Conservation (phyloP, 2,797 vertebrate species). For the Pogoniulus pusillus region DNA sequence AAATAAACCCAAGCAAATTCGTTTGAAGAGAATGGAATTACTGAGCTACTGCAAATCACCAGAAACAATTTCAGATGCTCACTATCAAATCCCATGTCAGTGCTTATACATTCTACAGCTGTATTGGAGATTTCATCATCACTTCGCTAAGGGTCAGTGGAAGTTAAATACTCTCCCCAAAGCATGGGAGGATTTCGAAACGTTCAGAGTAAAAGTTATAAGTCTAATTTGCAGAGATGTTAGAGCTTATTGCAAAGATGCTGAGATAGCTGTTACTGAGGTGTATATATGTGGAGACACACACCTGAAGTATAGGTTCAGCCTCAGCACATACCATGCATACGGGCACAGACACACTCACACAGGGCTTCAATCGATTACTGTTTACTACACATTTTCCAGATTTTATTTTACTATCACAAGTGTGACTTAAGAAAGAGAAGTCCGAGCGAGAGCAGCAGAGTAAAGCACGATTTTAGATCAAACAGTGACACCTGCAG, state of each 20-base stretch:
- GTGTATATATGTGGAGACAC: background rate
- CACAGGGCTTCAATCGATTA: background rate
- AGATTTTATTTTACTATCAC: background rate
- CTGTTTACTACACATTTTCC: background rate
- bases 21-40: slow-evolving; percentile 26
- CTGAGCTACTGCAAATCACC: slow-evolving; percentile 15
- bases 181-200: background rate
- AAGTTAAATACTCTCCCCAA: background rate
- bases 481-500: slow-evolving; percentile 82
- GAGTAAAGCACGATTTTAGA: slow-evolving; percentile 66
- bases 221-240: background rate
- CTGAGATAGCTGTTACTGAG: background rate
- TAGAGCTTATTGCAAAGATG: background rate
- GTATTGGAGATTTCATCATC: background rate
- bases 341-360: background rate
- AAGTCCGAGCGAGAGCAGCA: background rate
- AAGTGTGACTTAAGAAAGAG: background rate
- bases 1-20: slow-evolving; percentile 21
- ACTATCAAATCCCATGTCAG: background rate
- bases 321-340: rapidly evolving
- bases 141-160: background rate
- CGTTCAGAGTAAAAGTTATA: background rate
- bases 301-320: rapidly evolving
- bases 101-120: background rate
- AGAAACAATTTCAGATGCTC: slow-evolving; percentile 14